Conservation (phyloP, 2,113 vertebrate genomes). For the Dissostichus mawsoni region DNA sequence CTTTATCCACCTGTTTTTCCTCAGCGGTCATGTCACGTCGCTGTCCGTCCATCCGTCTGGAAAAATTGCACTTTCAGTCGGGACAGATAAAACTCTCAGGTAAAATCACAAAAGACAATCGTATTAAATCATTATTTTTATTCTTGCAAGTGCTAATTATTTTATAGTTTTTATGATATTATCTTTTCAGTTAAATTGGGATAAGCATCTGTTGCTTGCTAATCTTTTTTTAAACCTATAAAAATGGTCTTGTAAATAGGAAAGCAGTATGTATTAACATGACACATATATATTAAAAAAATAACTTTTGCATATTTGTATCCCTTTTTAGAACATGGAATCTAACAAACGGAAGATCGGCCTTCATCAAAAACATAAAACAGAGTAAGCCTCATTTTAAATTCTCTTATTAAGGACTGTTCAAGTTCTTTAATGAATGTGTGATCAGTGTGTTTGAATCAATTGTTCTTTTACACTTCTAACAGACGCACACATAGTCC, state of each 20-base stretch:
- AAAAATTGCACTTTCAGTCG: slow-evolving; percentile 94
- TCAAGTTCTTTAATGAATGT: neutral
- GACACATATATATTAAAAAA: too few species aligned
- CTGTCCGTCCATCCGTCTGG: slow-evolving; percentile 97
- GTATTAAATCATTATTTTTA: too few species aligned
- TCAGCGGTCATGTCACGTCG: slow-evolving; percentile 91
- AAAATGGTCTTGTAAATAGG: too few species aligned
- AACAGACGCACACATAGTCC: slow-evolving; percentile 93
- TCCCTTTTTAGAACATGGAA: slow-evolving; percentile 92
- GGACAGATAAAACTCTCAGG: slow-evolving; percentile 96
- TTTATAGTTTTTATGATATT: too few species aligned
- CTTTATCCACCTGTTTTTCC: slow-evolving; percentile 1
- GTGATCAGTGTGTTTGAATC: neutral
- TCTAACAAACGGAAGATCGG: slow-evolving; percentile 92
- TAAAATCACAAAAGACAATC: slow-evolving; percentile 47
- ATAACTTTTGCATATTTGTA: neutral
- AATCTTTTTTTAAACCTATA: too few species aligned
- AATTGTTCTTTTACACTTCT: neutral
- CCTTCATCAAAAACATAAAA: slow-evolving; percentile 98
- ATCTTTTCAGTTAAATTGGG: too few species aligned
- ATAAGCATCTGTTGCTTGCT: too few species aligned
- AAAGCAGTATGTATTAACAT: too few species aligned
- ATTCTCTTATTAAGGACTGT: neutral
- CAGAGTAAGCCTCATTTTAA: slow-evolving; percentile 86
- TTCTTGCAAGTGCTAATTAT: too few species aligned